Evolutionary conservation across 2,113 vertebrate genomes (phyloP).

Genomic region (Nicator chloris): DNA sequence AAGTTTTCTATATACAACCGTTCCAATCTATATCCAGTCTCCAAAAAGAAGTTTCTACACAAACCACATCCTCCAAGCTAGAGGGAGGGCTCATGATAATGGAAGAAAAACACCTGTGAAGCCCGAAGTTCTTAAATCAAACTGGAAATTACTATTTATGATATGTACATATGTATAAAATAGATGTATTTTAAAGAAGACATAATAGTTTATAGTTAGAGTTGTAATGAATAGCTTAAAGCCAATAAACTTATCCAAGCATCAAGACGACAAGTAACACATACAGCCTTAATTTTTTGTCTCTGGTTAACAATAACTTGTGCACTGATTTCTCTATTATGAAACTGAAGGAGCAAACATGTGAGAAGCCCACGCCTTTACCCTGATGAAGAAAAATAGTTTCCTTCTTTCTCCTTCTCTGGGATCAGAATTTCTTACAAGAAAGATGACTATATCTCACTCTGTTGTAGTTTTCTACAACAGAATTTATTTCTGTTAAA

Average conservation of each 20-base stretch:
- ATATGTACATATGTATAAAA: background rate
- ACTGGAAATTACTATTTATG: background rate
- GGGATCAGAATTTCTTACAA: background rate
- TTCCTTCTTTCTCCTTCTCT: background rate
- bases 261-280: background rate
- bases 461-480: background rate
- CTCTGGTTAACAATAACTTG: background rate
- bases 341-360: background rate
- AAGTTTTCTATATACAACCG: background rate
- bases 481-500: background rate
- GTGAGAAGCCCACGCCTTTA: background rate
- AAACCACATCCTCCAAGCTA: background rate
- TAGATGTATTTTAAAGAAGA: background rate
- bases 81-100: background rate
- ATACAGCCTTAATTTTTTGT: background rate
- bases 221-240: slow-evolving; percentile 2
- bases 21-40: background rate
- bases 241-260: background rate
- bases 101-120: slow-evolving; percentile 16
- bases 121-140: slow-evolving; percentile 16
- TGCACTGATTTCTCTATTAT: background rate
- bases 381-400: background rate
- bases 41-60: background rate
- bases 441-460: background rate
- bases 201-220: background rate